Base-by-base conservation (phyloP, 1,140 invertebrate genomes). In the Drosophila arawakana region DNA sequence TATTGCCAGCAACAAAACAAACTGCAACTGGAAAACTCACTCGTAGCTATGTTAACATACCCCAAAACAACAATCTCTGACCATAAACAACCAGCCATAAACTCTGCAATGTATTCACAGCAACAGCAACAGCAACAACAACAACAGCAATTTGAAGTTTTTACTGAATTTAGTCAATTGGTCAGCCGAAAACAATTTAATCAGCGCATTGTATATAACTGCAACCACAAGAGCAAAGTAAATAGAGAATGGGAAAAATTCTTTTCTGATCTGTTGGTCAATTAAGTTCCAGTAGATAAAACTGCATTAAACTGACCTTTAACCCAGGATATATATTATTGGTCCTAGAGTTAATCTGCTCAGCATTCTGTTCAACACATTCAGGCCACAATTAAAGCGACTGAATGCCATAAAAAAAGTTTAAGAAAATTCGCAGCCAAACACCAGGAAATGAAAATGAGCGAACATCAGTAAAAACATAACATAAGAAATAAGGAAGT, bases 211-310 rank as follows among this genome's bases (percentile, higher is more conserved):
- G 84, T 73, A 80, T 84, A 71, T 78, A 37, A 34, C 58, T 52
- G 59, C 46, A 49, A 49, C 49, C 59, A 57, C 39, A 11, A 41
- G 10, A 39, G 37, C 8, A 5, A 39, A 10, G 25, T 9, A 49
- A 9, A 11, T 18, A 49, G 7, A 50, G 21, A 13, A 13, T 25
- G 47, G 13, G 39, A 13, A 35, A 46, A 41, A 13, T 49, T 47
- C 60, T 9, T 21, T 35, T 49, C 47, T 44, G 73, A 61, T 49
- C 54, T 63, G 60, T 65, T 61, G 62, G 61, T 74, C 84, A 89
- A 89, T 88, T 89, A 88, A 80, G 74, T 89, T 89, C 55, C 84
- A 84, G 84, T 80, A 76, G 80, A 88, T 88, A 83, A 88, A 88
- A 73, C 75, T 83, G 82, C 76, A 86, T 55, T 55, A 39, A 55